A percentile compares a stretch with the other conserved stretches of the same genome.
Evolutionary conservation across 2,113 vertebrate genomes (phyloP).

Genomic region (cattle (Bos taurus)): DNA sequence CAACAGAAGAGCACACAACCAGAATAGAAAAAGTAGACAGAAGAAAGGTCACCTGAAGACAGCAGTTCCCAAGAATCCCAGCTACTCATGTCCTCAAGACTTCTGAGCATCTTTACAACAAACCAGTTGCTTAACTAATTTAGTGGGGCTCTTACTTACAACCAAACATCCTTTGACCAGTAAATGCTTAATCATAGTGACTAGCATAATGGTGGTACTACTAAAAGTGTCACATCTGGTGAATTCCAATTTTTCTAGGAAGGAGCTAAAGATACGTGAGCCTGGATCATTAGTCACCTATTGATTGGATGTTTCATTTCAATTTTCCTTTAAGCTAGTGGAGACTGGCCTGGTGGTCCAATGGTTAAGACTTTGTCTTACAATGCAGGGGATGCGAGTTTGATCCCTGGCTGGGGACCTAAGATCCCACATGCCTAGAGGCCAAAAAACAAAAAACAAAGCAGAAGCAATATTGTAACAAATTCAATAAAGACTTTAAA

Average conservation of each 20-base stretch:
- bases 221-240: not conserved
- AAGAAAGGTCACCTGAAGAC: not conserved
- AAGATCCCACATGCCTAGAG: not conserved
- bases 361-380: not conserved
- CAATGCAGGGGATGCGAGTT: not conserved
- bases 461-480: not conserved
- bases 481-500: not conserved
- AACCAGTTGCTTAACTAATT: not conserved
- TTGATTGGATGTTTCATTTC: not conserved
- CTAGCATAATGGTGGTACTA: not conserved
- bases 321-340: not conserved
- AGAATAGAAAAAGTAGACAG: not conserved
- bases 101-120: not conserved
- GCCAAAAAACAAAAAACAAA: not conserved
- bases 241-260: slow-evolving; percentile 13
- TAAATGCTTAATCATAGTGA: not conserved
- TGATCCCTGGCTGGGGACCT: not conserved
- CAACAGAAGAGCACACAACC: not conserved
- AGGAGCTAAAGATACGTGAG: not conserved
- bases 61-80: not conserved
- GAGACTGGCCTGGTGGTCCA: not conserved
- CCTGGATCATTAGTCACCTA: not conserved
- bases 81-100: not conserved
- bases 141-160: not conserved
- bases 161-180: not conserved